These are phyloP conservation scores for Megamerina dolium DNA, from an alignment of 2,888 invertebrate species.

Conservation along the genomic window DNA sequence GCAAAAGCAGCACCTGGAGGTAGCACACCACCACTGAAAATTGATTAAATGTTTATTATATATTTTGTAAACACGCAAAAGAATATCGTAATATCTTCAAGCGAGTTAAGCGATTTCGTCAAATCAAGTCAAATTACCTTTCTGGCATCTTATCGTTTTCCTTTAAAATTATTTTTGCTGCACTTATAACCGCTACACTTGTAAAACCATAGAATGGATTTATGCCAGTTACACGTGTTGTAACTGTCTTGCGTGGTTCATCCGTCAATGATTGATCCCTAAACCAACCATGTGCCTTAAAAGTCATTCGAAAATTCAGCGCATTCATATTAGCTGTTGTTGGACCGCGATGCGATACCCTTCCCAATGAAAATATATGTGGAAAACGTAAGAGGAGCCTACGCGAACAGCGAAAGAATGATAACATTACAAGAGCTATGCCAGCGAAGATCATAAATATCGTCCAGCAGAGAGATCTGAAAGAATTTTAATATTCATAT, in stretches of 20 bases:
- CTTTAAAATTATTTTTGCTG: slow-evolving; percentile 65
- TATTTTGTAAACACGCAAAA: not conserved
- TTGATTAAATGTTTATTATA: not conserved
- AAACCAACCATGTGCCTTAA: slow-evolving; percentile 72
- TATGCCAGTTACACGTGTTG: slow-evolving; percentile 53
- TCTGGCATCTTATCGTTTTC: slow-evolving; percentile 68
- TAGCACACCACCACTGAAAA: slow-evolving; percentile 64
- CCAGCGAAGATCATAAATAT: slow-evolving; percentile 49
- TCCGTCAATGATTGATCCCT: slow-evolving; percentile 52
- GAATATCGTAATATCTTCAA: not conserved
- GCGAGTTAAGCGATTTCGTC: not conserved
- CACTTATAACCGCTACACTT: slow-evolving; percentile 60
- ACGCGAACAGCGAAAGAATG: slow-evolving; percentile 57
- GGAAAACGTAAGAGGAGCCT: slow-evolving; percentile 61
- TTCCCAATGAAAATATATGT: slow-evolving; percentile 62
- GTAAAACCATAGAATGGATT: slow-evolving; percentile 70
- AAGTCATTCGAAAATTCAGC: slow-evolving; percentile 58
- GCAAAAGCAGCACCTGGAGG: slow-evolving; percentile 78
- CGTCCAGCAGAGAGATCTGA: slow-evolving; percentile 35
- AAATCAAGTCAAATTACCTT: slow-evolving; percentile 23
- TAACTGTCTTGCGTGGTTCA: slow-evolving; percentile 57
- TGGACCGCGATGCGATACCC: slow-evolving; percentile 61
- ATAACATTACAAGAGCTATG: slow-evolving; percentile 58
- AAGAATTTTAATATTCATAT: not conserved
- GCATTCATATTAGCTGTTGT: slow-evolving; percentile 54